Percentiles rank a stretch among this genome's conserved stretches.
phyloP scores from a whole-genome alignment of 2,888 invertebrate species.

The Hyppa rectilinea region DNA sequence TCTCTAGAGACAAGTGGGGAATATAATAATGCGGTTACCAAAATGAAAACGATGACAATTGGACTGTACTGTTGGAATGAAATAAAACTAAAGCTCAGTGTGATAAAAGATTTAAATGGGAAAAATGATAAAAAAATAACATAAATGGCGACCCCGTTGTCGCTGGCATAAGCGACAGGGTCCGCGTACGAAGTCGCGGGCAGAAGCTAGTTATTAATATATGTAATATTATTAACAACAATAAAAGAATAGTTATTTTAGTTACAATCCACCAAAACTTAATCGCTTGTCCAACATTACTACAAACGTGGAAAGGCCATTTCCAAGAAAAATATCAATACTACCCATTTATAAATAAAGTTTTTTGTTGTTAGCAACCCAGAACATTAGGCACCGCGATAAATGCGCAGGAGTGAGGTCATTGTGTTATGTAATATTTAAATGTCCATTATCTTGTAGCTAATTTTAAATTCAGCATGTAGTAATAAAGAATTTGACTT shows the following conservation, averaged over 20 bases:
- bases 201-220: neutral
- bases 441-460: slow-evolving; percentile 48
- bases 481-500: slow-evolving; percentile 34
- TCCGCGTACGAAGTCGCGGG: no score
- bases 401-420: slow-evolving; percentile 62
- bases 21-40: no score
- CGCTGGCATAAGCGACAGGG: no score
- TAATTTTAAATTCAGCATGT: slow-evolving; percentile 37
- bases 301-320: neutral
- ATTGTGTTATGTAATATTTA: slow-evolving; percentile 64
- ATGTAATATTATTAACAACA: neutral
- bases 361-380: slow-evolving; percentile 37
- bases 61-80: no score
- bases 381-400: slow-evolving; percentile 28
- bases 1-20: no score
- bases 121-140: no score
- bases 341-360: neutral
- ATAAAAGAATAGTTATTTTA: neutral
- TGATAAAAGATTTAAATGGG: no score
- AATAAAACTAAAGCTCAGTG: no score
- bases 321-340: neutral
- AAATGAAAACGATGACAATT: no score
- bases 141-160: no score
- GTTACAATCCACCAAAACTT: neutral
- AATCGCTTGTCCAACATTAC: neutral